A percentile compares a stretch with the other conserved stretches of the same genome.
These are phyloP conservation scores for Noctua janthina DNA, from an alignment of 2,888 invertebrate species.

Conservation along the genomic window DNA sequence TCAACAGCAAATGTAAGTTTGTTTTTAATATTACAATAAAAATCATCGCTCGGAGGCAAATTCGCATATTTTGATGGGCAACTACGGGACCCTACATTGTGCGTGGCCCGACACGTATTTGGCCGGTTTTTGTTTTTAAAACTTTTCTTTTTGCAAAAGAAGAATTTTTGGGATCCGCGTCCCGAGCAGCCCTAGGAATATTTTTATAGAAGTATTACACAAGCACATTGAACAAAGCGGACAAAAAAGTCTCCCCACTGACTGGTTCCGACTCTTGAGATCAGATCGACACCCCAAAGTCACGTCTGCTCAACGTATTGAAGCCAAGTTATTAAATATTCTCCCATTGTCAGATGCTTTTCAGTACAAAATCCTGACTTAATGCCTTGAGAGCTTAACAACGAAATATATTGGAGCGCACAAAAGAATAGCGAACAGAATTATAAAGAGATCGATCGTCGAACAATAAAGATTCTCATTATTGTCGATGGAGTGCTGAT, in stretches of 20 bases:
- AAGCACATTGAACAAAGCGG: neutral
- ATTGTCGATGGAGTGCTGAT: neutral
- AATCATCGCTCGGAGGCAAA: too few species aligned
- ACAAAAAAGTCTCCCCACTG: neutral
- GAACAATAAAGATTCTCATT: slow-evolving; percentile 27
- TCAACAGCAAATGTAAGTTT: too few species aligned
- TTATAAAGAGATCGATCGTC: slow-evolving; percentile 39
- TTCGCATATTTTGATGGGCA: too few species aligned
- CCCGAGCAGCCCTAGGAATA: neutral
- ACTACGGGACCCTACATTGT: too few species aligned
- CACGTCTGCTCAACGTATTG: neutral
- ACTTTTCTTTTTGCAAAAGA: neutral
- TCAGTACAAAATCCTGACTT: slow-evolving; percentile 40
- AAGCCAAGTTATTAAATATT: slow-evolving; percentile 32
- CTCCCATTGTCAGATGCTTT: slow-evolving; percentile 18
- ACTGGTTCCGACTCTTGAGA: neutral
- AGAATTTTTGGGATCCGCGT: neutral
- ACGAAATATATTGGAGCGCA: slow-evolving; percentile 32
- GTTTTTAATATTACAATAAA: too few species aligned
- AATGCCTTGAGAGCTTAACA: slow-evolving; percentile 38
- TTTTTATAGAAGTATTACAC: neutral
- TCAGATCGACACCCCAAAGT: neutral
- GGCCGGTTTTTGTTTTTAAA: neutral
- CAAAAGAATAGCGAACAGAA: slow-evolving; percentile 41
- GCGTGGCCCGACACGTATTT: too few species aligned